Percentiles rank a stretch among this genome's conserved stretches.
Conservation (phyloP, 2,113 vertebrate species). For the Jaculus jaculus region DNA sequence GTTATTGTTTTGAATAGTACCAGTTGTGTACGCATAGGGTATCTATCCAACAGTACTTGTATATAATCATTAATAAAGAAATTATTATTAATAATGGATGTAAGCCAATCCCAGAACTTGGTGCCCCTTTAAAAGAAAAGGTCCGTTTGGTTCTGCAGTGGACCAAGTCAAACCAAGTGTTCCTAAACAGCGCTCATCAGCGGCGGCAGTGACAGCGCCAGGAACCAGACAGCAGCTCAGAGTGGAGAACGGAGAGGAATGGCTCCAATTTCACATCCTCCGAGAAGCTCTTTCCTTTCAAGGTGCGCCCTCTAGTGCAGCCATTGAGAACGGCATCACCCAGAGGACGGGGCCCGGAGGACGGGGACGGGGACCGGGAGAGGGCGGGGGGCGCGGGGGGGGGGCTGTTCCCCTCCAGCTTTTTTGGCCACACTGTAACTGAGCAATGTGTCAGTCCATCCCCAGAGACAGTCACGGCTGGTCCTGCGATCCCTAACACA, state of each 20-base stretch:
- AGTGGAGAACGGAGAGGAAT: not conserved
- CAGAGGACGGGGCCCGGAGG: no score
- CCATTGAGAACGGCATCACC: slow-evolving; percentile 17
- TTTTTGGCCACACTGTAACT: not conserved
- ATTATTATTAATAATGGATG: not conserved
- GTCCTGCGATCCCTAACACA: slow-evolving; percentile 7
- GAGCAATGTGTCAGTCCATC: not conserved
- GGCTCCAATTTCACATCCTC: not conserved
- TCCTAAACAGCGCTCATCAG: slow-evolving; percentile 61
- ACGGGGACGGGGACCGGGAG: no score
- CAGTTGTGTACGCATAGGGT: not conserved
- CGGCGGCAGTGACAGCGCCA: slow-evolving; percentile 18
- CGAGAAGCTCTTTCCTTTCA: slow-evolving; percentile 60
- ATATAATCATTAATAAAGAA: not conserved
- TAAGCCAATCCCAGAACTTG: not conserved
- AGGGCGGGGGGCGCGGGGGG: no score
- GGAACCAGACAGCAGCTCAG: slow-evolving; percentile 49
- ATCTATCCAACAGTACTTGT: no score
- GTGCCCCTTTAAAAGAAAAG: slow-evolving; percentile 32
- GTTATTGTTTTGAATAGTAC: not conserved
- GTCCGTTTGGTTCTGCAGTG: not conserved
- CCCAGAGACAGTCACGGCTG: not conserved
- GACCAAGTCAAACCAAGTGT: slow-evolving; percentile 64
- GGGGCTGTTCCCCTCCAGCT: not conserved
- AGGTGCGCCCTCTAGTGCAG: slow-evolving; percentile 69